A percentile compares a stretch with the other conserved stretches of the same genome.
Evolutionary conservation across 2,888 invertebrate genomes (phyloP).

Genomic region (Drosophila kuntzei): DNA sequence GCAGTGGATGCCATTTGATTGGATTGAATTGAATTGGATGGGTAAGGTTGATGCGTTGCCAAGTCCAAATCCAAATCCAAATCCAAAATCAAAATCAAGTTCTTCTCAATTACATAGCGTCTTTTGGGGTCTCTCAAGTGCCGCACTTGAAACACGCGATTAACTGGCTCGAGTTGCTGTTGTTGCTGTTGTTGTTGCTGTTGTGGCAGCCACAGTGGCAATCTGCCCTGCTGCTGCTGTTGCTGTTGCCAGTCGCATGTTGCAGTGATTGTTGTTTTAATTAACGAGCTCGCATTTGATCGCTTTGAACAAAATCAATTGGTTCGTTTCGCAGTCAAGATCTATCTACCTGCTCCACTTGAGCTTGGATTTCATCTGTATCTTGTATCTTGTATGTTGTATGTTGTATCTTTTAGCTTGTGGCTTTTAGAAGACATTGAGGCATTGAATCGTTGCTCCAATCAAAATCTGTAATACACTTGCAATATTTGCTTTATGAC

Average conservation of each 20-base stretch:
- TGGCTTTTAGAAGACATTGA: slow-evolving; percentile 53
- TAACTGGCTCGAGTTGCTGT: slow-evolving; percentile 48
- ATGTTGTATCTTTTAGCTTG: slow-evolving; percentile 26
- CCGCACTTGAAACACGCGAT: slow-evolving; percentile 60
- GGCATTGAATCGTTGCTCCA: slow-evolving; percentile 38
- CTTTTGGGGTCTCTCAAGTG: slow-evolving; percentile 42
- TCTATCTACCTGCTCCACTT: slow-evolving; percentile 50
- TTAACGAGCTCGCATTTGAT: slow-evolving; percentile 65
- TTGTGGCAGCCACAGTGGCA: slow-evolving; percentile 34
- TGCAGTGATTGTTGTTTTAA: slow-evolving; percentile 74
- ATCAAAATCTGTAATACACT: slow-evolving; percentile 55
- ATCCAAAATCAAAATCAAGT: slow-evolving; percentile 54
- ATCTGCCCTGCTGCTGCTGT: slow-evolving; percentile 21
- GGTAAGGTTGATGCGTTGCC: slow-evolving; percentile 18
- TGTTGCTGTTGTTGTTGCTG: slow-evolving; percentile 8
- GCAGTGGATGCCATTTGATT: background rate
- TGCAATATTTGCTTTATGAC: slow-evolving; percentile 59
- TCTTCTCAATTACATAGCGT: slow-evolving; percentile 61
- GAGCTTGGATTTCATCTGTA: slow-evolving; percentile 65
- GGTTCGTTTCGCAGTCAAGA: slow-evolving; percentile 45
- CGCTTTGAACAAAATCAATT: slow-evolving; percentile 56
- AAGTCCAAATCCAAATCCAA: slow-evolving; percentile 7
- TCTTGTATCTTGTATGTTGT: slow-evolving; percentile 26
- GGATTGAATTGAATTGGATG: slow-evolving; percentile 4
- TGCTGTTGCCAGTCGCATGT: slow-evolving; percentile 24